phyloP scores from a whole-genome alignment of 2,113 vertebrate species.

The Pantherophis guttatus region DNA sequence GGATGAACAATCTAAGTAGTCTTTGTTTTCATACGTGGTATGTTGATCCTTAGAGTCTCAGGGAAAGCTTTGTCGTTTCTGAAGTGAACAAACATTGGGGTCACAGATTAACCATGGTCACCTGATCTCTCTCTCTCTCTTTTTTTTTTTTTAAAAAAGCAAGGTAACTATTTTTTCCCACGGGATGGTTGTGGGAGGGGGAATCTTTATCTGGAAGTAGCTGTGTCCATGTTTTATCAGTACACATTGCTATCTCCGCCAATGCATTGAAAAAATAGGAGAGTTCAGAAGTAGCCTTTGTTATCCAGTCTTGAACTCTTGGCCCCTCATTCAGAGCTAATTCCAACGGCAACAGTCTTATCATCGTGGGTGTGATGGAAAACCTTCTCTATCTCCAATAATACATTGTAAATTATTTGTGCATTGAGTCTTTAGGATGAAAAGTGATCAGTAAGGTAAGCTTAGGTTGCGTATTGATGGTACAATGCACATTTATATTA shows the following conservation, averaged over 20 bases:
- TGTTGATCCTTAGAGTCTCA: conserved; percentile 48
- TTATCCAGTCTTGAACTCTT: background rate
- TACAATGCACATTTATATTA: background rate
- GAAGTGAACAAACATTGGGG: conserved; percentile 51
- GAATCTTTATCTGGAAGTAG: conserved; percentile 36
- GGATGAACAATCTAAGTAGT: rapidly evolving
- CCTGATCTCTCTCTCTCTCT: background rate
- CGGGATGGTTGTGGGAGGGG: conserved; percentile 42
- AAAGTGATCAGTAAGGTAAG: too few relatives aligned
- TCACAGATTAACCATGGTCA: conserved; percentile 39
- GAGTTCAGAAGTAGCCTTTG: background rate
- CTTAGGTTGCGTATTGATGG: background rate
- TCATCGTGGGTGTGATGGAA: background rate
- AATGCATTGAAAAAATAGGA: background rate
- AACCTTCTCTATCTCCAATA: background rate
- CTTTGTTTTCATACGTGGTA: conserved; percentile 20
- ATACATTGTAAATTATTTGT: background rate
- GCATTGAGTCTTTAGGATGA: background rate
- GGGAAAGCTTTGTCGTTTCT: conserved; percentile 54
- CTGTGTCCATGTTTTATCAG: conserved; percentile 15
- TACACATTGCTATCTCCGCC: rapidly evolving
- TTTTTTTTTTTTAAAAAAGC: conserved; percentile 6
- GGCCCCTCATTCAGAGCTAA: background rate
- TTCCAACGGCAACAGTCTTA: background rate
- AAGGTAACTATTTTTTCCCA: conserved; percentile 63